phyloP scores from a whole-genome alignment of 2,888 invertebrate species.

The Epirrhoe tristata region DNA sequence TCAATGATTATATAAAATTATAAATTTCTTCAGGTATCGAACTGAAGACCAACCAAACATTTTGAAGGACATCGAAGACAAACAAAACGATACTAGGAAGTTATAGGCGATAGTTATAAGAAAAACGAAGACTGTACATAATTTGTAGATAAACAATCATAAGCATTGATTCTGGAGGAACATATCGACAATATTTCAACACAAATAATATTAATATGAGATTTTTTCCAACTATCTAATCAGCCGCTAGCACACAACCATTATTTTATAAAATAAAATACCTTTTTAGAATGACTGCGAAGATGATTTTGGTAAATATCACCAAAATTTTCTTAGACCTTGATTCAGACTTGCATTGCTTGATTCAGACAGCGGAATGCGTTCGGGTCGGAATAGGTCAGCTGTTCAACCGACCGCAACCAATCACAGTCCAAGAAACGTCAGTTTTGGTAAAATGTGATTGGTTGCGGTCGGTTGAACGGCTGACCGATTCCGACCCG shows the following conservation, averaged over 20 bases:
- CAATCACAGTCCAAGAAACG: too few species aligned
- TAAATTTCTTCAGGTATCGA: constrained; percentile 58
- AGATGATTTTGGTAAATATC: too few species aligned
- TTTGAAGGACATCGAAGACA: constrained; percentile 63
- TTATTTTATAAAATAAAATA: neutral
- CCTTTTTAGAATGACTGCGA: neutral
- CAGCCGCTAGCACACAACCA: too few species aligned
- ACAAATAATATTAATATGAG: constrained; percentile 12
- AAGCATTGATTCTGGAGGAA: constrained; percentile 75
- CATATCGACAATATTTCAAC: constrained; percentile 78
- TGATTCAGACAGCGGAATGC: too few species aligned
- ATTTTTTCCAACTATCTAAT: constrained; percentile 28
- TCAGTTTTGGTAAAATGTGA: too few species aligned
- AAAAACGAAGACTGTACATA: constrained; percentile 80
- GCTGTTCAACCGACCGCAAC: too few species aligned
- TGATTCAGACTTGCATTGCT: too few species aligned
- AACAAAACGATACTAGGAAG: constrained; percentile 66
- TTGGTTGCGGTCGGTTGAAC: too few species aligned
- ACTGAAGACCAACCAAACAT: constrained; percentile 58
- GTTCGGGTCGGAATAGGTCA: too few species aligned
- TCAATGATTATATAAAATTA: neutral
- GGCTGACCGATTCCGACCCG: too few species aligned
- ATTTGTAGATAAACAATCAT: constrained; percentile 61
- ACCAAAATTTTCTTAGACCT: too few species aligned
- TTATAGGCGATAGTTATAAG: constrained; percentile 65